Evolutionary conservation across 1,140 invertebrate genomes (phyloP).

Genomic region (Heliconius hermathena): DNA sequence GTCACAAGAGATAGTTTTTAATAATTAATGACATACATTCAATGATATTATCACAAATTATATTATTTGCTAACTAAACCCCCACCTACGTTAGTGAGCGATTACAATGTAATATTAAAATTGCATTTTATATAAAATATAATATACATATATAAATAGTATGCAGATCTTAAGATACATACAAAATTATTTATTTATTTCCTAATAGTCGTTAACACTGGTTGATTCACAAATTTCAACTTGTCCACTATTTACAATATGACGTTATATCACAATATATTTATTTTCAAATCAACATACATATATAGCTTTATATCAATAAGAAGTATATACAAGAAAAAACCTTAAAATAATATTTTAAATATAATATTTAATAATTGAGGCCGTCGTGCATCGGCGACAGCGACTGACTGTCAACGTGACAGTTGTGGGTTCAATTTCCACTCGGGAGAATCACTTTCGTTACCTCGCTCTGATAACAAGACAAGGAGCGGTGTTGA

Average conservation of each 20-base stretch:
- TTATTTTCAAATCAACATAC: neutral
- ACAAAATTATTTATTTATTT: constrained; percentile 7
- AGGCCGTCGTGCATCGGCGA: neutral
- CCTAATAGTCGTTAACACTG: neutral
- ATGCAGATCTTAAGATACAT: neutral
- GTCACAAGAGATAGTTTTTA: neutral
- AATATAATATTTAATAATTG: too few relatives aligned
- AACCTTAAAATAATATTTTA: neutral
- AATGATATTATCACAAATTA: constrained; percentile 11
- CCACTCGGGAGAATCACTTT: too few relatives aligned
- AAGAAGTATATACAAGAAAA: too few relatives aligned
- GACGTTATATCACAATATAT: neutral
- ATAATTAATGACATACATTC: constrained; percentile 1
- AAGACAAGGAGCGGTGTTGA: too few relatives aligned
- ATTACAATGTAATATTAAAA: neutral
- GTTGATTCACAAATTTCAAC: neutral
- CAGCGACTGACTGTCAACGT: too few relatives aligned
- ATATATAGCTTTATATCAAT: neutral
- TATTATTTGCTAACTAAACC: constrained; percentile 2
- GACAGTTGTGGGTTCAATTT: too few relatives aligned
- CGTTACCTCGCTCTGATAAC: too few relatives aligned
- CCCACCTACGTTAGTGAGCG: neutral
- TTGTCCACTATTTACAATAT: neutral
- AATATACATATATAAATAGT: neutral
- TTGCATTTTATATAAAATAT: constrained; percentile 1